Evolutionary conservation across 2,113 vertebrate genomes (phyloP).

Genomic region (Shinisaurus crocodilurus): DNA sequence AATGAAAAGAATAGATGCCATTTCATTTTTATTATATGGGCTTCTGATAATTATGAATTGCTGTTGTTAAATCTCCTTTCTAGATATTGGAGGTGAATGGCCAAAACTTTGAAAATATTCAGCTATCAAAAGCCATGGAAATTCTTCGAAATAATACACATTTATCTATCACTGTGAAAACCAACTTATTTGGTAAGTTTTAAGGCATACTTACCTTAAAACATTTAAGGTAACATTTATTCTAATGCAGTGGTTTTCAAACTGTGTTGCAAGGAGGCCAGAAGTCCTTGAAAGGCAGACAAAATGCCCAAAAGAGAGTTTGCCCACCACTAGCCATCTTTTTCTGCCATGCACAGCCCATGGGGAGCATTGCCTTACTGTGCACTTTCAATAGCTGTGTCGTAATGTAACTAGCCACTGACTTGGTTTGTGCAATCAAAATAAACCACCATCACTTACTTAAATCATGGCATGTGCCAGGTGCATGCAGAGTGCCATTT

Average conservation of each 20-base stretch:
- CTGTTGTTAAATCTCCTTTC: slow-evolving; percentile 38
- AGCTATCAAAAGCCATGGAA: slow-evolving; percentile 96
- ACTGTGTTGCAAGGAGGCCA: neutral
- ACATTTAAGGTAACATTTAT: neutral
- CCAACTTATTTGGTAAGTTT: slow-evolving; percentile 93
- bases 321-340: neutral
- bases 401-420: neutral
- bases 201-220: neutral
- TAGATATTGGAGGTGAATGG: slow-evolving; percentile 98
- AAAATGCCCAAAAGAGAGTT: neutral
- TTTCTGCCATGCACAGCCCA: no score
- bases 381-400: neutral
- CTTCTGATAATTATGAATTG: neutral
- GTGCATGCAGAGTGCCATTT: no score
- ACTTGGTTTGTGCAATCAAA: neutral
- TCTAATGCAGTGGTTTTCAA: neutral
- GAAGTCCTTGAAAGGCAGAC: neutral
- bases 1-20: slow-evolving; percentile 12
- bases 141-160: slow-evolving; percentile 99
- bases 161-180: slow-evolving; percentile 99
- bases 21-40: slow-evolving; percentile 3
- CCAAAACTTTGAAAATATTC: slow-evolving; percentile 99
- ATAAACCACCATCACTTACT: no score
- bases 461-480: no score
- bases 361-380: no score